phyloP scores from a whole-genome alignment of 92 coral and sea anemone species.

The Heliopora coerulea region DNA sequence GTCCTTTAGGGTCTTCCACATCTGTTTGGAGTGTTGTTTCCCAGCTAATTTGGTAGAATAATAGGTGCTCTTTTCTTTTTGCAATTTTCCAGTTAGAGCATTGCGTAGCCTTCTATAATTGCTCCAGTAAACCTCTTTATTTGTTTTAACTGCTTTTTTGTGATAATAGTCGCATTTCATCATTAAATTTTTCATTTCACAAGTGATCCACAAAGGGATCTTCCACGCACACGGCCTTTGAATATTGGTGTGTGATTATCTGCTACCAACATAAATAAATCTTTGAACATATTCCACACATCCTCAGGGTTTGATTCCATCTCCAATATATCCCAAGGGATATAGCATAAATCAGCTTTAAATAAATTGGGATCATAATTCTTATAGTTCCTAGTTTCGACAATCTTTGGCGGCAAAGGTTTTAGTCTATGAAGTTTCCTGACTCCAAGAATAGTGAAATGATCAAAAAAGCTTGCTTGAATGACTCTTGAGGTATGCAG shows the following conservation, averaged over 20 bases:
- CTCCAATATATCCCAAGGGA: constrained; percentile 39
- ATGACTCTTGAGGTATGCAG: neutral
- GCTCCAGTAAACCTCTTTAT: no score
- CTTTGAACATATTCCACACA: constrained; percentile 26
- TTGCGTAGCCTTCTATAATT: no score
- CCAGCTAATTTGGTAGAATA: no score
- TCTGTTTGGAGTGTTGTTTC: no score
- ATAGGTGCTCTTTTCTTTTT: no score
- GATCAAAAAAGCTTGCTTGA: constrained; percentile 6
- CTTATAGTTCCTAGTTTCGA: constrained; percentile 22
- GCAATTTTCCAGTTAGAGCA: no score
- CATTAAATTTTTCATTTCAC: no score
- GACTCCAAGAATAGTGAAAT: constrained; percentile 7
- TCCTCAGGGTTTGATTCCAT: constrained; percentile 34
- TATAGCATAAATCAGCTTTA: neutral
- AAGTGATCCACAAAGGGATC: neutral
- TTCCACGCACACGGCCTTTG: constrained; percentile 28
- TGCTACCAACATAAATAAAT: constrained; percentile 30
- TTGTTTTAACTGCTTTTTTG: no score
- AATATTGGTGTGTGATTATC: constrained; percentile 31
- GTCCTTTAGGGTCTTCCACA: no score
- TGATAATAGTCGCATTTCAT: no score
- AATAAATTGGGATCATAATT: constrained; percentile 17
- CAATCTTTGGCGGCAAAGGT: constrained; percentile 9
- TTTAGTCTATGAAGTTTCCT: constrained; percentile 24